A percentile compares a stretch with the other conserved stretches of the same genome.
phyloP scores from a whole-genome alignment of 2,888 invertebrate genomes.

The Pristionchus mayeri region DNA sequence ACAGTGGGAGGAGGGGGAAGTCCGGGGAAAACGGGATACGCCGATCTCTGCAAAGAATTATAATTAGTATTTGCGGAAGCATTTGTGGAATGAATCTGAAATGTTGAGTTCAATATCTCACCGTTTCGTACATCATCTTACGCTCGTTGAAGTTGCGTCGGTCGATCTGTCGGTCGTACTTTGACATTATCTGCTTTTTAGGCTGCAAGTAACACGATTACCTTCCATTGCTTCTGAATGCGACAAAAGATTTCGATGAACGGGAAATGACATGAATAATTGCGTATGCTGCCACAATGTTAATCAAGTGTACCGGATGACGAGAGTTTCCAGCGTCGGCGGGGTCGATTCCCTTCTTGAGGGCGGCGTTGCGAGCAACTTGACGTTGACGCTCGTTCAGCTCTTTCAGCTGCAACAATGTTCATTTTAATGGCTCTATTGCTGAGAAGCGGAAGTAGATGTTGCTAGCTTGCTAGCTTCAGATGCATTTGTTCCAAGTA shows the following conservation, averaged over 20 bases:
- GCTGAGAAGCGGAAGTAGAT: too few relatives aligned
- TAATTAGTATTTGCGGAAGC: not conserved
- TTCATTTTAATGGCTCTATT: too few relatives aligned
- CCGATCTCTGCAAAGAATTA: slow-evolving; percentile 65
- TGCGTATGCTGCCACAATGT: too few relatives aligned
- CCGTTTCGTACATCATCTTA: slow-evolving; percentile 72
- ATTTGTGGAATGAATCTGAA: not conserved
- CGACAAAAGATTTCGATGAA: too few relatives aligned
- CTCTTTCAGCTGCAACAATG: slow-evolving; percentile 73
- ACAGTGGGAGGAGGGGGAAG: slow-evolving; percentile 73
- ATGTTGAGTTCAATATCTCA: too few relatives aligned
- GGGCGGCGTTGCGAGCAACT: slow-evolving; percentile 69
- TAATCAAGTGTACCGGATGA: too few relatives aligned
- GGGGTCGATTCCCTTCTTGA: slow-evolving; percentile 71
- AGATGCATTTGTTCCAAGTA: not conserved
- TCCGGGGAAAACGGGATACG: slow-evolving; percentile 74
- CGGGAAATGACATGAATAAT: not conserved
- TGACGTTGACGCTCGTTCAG: slow-evolving; percentile 76
- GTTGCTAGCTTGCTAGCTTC: not conserved
- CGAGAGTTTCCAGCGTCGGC: slow-evolving; percentile 64
- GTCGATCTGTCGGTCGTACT: slow-evolving; percentile 97
- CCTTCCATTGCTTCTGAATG: too few relatives aligned
- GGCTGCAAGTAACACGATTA: slow-evolving; percentile 80
- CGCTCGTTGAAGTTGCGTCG: slow-evolving; percentile 82
- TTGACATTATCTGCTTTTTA: slow-evolving; percentile 97